Base-by-base conservation (phyloP, 2,888 invertebrate species). In the Gastracanthus pulcherrimus region DNA sequence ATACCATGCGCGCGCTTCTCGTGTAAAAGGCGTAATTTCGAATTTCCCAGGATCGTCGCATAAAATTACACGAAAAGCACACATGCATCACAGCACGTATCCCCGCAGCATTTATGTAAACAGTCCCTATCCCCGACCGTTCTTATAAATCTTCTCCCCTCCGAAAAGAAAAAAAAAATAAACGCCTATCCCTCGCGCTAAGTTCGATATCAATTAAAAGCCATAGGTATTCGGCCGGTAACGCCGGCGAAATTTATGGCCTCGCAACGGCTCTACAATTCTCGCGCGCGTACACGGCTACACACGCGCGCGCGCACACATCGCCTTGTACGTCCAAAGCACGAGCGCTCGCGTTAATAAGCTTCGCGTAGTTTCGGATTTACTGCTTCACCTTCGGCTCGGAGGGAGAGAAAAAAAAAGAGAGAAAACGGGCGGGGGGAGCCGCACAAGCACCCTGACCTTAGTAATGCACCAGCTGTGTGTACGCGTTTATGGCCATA, bases 11-110 rank as follows among this genome's bases (percentile, higher is more conserved):
- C 38, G 19, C 36, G 23, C 9, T n/a, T 0, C 19, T 26, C 41
- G 36, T 41, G 19, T 67, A 41, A 41, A 48, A 45, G 23, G 67
- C 23, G 7, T 48, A 45, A 31, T 29, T 67, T 48, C 26, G 6
- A 66, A 67, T 67, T 67, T 67, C 48, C 67, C 67, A 67, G 67
- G 67, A 45, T 45, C 67, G 67, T 64, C 66, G 62, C 66, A 31
- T 45, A 31, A 16, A 45, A 48, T 29, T n/a, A 26, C 13, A 7
- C 23, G 26, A 67, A 45, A 31, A 66, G 16, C 36, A 9, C 6
- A 11, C 6, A 16, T 19, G 13, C 41, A n/a, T n/a, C 48, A 41
- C 16, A 41, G 16, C 45, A 45, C n/a, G 5, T 3, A 41, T 16
- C 11, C 38, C 7, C 3, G 13, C 38, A 16, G n/a, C n/a, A n/a